Conservation (phyloP, 92 coral and sea anemone genomes). For the Pocillopora meandrina region DNA sequence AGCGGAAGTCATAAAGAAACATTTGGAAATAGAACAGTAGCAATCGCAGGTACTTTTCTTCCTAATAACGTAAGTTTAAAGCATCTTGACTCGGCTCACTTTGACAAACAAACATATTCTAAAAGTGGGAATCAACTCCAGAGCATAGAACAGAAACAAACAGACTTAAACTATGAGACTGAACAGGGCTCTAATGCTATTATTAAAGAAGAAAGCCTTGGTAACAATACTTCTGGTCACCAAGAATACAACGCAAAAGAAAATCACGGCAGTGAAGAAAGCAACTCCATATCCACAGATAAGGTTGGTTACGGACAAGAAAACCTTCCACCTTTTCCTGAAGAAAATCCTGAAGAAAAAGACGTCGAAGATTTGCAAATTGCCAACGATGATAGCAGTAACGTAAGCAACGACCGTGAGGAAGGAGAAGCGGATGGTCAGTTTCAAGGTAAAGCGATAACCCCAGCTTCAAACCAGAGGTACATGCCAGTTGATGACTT, state of each 20-base stretch:
- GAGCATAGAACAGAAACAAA: background rate
- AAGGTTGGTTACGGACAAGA: background rate
- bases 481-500: slow-evolving; percentile 46
- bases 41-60: background rate
- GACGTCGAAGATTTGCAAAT: background rate
- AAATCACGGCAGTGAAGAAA: background rate
- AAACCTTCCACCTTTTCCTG: background rate
- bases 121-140: background rate
- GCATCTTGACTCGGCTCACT: background rate
- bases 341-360: background rate
- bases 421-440: background rate
- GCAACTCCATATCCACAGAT: background rate
- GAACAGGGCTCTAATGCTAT: background rate
- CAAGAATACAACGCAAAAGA: background rate
- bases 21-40: background rate
- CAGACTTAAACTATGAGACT: background rate
- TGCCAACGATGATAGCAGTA: background rate
- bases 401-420: background rate
- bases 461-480: slow-evolving; percentile 6
- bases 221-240: background rate
- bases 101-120: background rate
- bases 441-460: background rate
- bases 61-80: background rate
- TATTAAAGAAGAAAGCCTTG: background rate
- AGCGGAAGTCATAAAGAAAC: background rate